Base-by-base conservation (phyloP, 2,888 invertebrate species). In the Empis stercorea region DNA sequence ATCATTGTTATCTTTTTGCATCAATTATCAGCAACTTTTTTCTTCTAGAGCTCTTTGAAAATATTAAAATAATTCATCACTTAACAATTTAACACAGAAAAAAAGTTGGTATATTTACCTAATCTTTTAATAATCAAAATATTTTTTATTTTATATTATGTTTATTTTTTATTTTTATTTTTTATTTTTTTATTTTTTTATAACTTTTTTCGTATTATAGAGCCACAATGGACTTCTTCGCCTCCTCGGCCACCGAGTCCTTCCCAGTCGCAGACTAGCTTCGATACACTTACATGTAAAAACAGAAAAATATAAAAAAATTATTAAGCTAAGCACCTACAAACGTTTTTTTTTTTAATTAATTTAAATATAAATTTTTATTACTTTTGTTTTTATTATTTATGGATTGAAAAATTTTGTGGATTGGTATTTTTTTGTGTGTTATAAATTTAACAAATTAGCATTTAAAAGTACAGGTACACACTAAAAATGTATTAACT, bases 231-330 rank as follows among this genome's bases (percentile, higher is more conserved):
- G 71, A 71, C 71, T 57, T 61, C 71, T 62, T 70, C 71, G 63
- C 71, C 71, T 55, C 68, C 71, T 60, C 62, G 71, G 68, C 70
- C 71, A 60, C 70, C 68, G 64, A 71, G 71, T 64, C 71, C 71
- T 51, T 56, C 70, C 61, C 70, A 70, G 65, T 64, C 68, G 66
- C 71, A 71, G 71, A 71, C 71, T 66, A 70, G 68, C 71, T 71
- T 71, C 69, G 71, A 71, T 60, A 66, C 70, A 63, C 68, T 68
- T 60, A 70, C 71, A 71, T 71, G 71, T 71, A 71, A 71, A 53
- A 49, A 47, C 47, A 44, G 56, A 55, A 44, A 44, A n/a, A n/a
- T n/a, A n/a, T n/a, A n/a, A n/a, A 51, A 52, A 50, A 51, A 27
- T 27, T 27, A 7, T 27, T 27, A 27, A 27, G 23, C 23, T 27